Percentiles rank a stretch among this genome's conserved stretches.
Evolutionary conservation across 2,797 vertebrate genomes (phyloP).

Genomic region (Prionace glauca): DNA sequence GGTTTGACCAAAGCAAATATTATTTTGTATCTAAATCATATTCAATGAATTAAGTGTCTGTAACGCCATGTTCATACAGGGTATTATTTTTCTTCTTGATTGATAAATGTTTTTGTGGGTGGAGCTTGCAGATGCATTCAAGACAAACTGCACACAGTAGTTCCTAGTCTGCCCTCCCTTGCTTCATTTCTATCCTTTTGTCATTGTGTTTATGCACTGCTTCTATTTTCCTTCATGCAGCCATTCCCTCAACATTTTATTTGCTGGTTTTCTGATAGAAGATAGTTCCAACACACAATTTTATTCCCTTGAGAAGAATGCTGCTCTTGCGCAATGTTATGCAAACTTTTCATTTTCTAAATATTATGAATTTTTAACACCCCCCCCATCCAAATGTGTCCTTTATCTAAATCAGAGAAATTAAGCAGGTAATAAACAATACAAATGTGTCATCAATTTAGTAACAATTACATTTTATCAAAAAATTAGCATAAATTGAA

Average conservation of each 20-base stretch:
- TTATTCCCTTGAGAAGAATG: background rate
- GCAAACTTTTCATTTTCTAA: background rate
- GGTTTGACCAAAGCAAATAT: background rate
- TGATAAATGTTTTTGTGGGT: background rate
- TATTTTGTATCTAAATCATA: conserved; percentile 13
- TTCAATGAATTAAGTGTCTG: conserved; percentile 25
- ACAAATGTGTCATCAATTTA: background rate
- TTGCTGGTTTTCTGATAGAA: background rate
- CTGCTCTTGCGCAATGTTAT: background rate
- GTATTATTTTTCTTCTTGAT: background rate
- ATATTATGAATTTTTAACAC: background rate
- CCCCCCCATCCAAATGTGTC: too few relatives aligned
- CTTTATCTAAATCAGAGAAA: background rate
- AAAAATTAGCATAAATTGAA: background rate
- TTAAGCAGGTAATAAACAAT: background rate
- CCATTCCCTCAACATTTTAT: background rate
- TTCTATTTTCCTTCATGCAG: background rate
- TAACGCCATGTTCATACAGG: background rate
- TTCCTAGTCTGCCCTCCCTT: background rate
- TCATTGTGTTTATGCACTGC: background rate
- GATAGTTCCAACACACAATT: too few relatives aligned
- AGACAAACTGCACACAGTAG: background rate
- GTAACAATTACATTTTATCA: background rate
- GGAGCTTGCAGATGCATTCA: background rate
- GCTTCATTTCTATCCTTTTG: background rate